Evolutionary conservation across 2,113 vertebrate species (phyloP), one percentile per base, ranked within the genome.

Genomic region (Xenopus borealis): DNA sequence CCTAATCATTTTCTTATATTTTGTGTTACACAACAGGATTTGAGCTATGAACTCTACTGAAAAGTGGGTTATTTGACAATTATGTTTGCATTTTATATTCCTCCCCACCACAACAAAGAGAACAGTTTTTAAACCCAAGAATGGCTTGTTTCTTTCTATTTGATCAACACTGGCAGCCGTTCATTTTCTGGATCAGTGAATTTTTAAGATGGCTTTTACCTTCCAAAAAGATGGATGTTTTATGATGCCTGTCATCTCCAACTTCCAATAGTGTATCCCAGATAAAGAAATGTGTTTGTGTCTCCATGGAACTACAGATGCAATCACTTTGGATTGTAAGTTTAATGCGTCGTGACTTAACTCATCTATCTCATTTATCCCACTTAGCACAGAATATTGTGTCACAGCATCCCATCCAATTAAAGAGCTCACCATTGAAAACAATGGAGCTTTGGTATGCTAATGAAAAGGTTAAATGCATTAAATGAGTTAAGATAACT

Each of bases 121-220:
- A 70, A 46, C 59, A 64, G 53, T 70, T 77, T 71, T 81, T 40
- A 52, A 65, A 79, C 83, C 20, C 58, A 78, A 44, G 73, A 80
- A 79, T 44, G 53, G 79, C 50, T 52, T 20, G 83, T 85, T 85
- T 81, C 72, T 62, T 64, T 86, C 72, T 83, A 71, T 82, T 77
- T 87, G 86, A 86, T 86, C 80, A 78, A 68, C 82, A 80, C 69
- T 92, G 89, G 88, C 93, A 94, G 91, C 91, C 94, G 93, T 92
- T 95, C 88, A 92, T 95, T 94, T 96, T 95, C 91, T 91, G 90
- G 91, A 83, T 85, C 88, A 93, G 81, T 85, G 85, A 89, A 79
- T 90, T 84, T 85, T 82, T 80, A 88, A 86, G 80, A 87, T 87
- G 85, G 87, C 81, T 78, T 88, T 92, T 94, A 91, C 88, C 90